Evolutionary conservation across 2,113 vertebrate species (phyloP).

Genomic region (Saguinus imperator): DNA sequence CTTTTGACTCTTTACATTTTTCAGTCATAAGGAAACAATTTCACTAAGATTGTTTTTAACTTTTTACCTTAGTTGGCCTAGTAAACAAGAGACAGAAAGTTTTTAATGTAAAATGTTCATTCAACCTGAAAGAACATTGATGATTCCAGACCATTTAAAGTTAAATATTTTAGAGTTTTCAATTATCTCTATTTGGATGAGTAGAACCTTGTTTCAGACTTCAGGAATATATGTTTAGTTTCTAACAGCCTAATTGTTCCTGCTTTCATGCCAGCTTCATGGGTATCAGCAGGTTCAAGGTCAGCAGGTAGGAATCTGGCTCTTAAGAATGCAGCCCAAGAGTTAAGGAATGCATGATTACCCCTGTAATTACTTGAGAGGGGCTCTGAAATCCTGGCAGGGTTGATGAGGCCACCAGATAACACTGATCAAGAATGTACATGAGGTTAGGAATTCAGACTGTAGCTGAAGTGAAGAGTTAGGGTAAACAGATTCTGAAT

Average conservation of each 20-base stretch:
- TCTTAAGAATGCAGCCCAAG: constrained; percentile 42
- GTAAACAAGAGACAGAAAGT: constrained; percentile 27
- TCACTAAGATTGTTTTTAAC: not conserved
- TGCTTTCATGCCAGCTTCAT: constrained; percentile 2
- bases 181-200: constrained; percentile 55
- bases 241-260: constrained; percentile 50
- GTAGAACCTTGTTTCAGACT: constrained; percentile 3
- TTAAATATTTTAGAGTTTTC: constrained; percentile 57
- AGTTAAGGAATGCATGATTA: constrained; percentile 58
- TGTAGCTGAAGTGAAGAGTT: not conserved
- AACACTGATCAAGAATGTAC: constrained; percentile 43
- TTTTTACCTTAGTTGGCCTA: constrained; percentile 28
- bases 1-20: constrained; percentile 17
- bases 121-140: constrained; percentile 12
- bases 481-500: constrained; percentile 43
- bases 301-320: constrained; percentile 44
- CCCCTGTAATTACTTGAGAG: constrained; percentile 58
- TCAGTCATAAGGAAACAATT: constrained; percentile 17
- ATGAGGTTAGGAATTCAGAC: constrained; percentile 51
- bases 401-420: constrained; percentile 38
- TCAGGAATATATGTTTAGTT: constrained; percentile 48
- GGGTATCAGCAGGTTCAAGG: constrained; percentile 50
- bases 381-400: constrained; percentile 19
- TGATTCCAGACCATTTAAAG: constrained; percentile 56
- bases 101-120: constrained; percentile 45